phyloP scores from a whole-genome alignment of 2,888 invertebrate species.

The Cosmia trapezina region DNA sequence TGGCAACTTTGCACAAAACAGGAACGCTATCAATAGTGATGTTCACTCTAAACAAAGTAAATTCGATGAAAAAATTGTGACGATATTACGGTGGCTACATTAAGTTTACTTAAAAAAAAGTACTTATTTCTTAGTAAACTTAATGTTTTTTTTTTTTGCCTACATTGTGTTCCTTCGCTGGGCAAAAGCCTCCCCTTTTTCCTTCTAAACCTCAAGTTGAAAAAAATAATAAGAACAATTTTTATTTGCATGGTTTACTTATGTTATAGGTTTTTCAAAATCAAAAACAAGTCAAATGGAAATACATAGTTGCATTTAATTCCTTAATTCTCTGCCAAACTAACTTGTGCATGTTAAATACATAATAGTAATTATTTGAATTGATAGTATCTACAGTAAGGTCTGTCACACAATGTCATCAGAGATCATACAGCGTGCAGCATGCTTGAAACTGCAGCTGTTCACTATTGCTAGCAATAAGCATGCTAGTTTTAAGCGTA shows the following conservation, averaged over 20 bases:
- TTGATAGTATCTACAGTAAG: not conserved
- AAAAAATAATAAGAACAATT: no score
- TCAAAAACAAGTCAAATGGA: not conserved
- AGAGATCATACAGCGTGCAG: not conserved
- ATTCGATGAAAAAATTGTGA: not conserved
- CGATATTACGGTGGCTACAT: not conserved
- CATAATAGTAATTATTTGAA: not conserved
- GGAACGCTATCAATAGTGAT: slow-evolving; percentile 46
- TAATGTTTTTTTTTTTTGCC: no score
- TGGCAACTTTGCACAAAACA: slow-evolving; percentile 40
- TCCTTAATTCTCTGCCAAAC: no score
- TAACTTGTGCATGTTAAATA: no score
- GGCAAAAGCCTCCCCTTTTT: no score
- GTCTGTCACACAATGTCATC: not conserved
- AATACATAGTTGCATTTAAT: not conserved
- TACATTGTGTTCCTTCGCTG: no score
- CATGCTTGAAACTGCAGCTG: not conserved
- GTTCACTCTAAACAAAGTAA: not conserved
- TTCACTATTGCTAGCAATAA: not conserved
- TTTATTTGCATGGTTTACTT: no score
- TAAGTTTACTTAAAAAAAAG: no score
- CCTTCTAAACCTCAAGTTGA: no score
- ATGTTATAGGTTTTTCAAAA: not conserved
- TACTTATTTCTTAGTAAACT: no score
- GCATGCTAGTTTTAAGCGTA: not conserved